These are phyloP conservation scores for Daphoenositta chrysoptera DNA, from an alignment of 2,113 vertebrate species.

Conservation along the genomic window DNA sequence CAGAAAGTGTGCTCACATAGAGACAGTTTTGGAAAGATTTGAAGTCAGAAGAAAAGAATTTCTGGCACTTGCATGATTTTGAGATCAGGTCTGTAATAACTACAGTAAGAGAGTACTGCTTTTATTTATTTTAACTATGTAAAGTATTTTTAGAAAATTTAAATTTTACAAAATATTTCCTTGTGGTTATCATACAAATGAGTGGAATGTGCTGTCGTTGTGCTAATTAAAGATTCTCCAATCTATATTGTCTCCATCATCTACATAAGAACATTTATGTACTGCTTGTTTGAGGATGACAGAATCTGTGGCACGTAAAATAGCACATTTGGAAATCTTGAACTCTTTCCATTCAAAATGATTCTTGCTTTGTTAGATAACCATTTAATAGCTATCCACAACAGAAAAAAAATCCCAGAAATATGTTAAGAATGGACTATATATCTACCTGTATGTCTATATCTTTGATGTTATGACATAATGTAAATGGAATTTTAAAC, in stretches of 20 bases:
- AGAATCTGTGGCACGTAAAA: not conserved
- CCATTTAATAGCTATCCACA: not conserved
- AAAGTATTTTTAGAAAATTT: not conserved
- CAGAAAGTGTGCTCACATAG: not conserved
- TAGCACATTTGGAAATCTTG: not conserved
- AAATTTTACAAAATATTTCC: not conserved
- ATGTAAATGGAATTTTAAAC: not conserved
- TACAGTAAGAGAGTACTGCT: not conserved
- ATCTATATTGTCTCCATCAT: not conserved
- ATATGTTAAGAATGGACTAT: not conserved
- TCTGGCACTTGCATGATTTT: not conserved
- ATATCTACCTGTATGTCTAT: not conserved
- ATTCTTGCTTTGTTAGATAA: not conserved
- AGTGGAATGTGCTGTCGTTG: not conserved
- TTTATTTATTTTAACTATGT: not conserved
- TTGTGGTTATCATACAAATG: not conserved
- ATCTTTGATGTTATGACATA: not conserved
- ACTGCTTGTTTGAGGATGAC: not conserved
- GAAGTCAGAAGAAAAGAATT: constrained; percentile 35
- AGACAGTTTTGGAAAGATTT: not conserved
- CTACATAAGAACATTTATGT: not conserved
- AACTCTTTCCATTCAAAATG: not conserved
- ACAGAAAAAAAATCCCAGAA: not conserved
- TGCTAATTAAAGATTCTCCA: not conserved
- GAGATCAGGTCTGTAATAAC: not conserved